Evolutionary conservation across 2,113 vertebrate species (phyloP).

Genomic region (Perca schrenkii): DNA sequence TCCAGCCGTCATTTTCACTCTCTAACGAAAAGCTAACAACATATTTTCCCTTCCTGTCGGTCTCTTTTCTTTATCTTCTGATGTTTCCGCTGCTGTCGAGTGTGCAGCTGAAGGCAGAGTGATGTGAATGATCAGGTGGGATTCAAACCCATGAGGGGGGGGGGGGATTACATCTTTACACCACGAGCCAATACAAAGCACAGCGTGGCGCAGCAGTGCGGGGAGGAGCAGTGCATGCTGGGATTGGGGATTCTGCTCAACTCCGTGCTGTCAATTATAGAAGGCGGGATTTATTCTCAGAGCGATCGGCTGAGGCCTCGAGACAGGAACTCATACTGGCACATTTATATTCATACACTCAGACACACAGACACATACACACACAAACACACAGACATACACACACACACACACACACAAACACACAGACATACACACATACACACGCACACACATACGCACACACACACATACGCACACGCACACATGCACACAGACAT

Average conservation of each 20-base stretch:
- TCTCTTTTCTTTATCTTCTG: too few species aligned
- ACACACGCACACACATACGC: too few species aligned
- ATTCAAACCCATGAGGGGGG: background rate
- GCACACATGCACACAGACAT: too few species aligned
- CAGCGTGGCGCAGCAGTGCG: background rate
- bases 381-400: too few species aligned
- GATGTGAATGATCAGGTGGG: constrained; percentile 14
- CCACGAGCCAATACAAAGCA: background rate
- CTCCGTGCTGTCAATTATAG: constrained; percentile 46
- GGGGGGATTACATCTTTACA: background rate
- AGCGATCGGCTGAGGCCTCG: background rate
- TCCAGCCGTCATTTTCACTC: background rate
- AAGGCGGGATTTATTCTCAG: constrained; percentile 34
- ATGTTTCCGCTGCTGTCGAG: background rate
- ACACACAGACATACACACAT: too few species aligned
- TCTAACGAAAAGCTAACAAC: background rate
- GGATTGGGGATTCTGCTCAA: constrained; percentile 28
- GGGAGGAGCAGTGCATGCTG: constrained; percentile 48
- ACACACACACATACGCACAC: too few species aligned
- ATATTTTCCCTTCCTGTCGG: background rate
- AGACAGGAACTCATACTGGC: background rate
- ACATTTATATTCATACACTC: constrained; percentile 26
- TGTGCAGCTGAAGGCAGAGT: background rate
- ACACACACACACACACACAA: too few species aligned
- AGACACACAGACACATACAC: background rate